Evolutionary conservation across 2,113 vertebrate genomes (phyloP), one percentile per base, ranked within the genome.

Genomic region (Glaucidium brasilianum): DNA sequence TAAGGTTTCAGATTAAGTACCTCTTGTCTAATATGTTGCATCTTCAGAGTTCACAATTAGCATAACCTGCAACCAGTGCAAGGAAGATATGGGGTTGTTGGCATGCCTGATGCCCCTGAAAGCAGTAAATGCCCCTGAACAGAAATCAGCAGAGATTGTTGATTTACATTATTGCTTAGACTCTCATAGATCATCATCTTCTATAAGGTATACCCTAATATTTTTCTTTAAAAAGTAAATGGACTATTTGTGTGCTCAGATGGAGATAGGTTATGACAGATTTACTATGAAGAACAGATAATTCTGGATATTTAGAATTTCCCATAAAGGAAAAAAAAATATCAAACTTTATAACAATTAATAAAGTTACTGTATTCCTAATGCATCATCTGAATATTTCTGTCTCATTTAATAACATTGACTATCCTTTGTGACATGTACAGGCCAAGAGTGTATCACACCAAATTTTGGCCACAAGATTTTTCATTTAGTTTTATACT

Each of bases 1-100:
- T 77, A 55, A 32, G 10, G 8, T 88, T 88, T 86, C 37, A 58
- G 19, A 32, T 90, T 25, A 49, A 90, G 77, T 76, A 19, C 27
- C 2, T 53, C 35, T 20, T 78, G 35, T 21, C 30, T 71, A 2
- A 58, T 49, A 0, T 0, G 2, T 10, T 76, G 67, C 23, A 41
- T 92, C 55, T 64, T 74, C 73, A 53, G 47, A 16, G 34, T 32
- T 96, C 45, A 62, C 58, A 41, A 9, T 37, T 35, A 60, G 39
- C 34, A 10, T 53, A 22, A 49, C 56, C 55, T 83, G 53, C 50
- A 56, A 58, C 26, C 85, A 45, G 26, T 41, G 66, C 45, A 67
- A 29, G 18, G 55, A 47, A 19, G 63, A 25, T 25, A 2, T 0
- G 12, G 15, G 19, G 12, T 27, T 64, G n/a, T 64, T 82, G 64